Evolutionary conservation across 2,797 vertebrate species (phyloP).

Genomic region (Intellagama lesueurii): DNA sequence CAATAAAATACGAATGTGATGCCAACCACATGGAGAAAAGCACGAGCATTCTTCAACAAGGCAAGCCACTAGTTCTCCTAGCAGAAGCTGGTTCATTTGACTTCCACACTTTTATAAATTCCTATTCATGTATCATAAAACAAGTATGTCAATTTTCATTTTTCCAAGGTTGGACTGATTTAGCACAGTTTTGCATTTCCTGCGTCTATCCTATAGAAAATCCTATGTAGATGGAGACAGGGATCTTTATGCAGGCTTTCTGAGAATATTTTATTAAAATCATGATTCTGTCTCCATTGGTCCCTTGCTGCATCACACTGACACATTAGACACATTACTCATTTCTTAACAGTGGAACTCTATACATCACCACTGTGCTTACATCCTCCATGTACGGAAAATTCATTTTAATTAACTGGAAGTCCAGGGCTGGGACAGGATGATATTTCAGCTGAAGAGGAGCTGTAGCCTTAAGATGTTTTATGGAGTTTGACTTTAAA

Average conservation of each 20-base stretch:
- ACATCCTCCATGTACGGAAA: conserved; percentile 33
- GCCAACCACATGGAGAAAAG: too few species aligned
- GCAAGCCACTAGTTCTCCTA: background rate
- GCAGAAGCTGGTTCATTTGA: background rate
- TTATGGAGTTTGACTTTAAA: conserved; percentile 32
- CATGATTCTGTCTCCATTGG: background rate
- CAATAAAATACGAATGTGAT: background rate
- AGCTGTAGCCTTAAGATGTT: background rate
- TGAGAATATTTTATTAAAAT: conserved; percentile 15
- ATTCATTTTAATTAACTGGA: conserved; percentile 49
- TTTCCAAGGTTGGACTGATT: background rate
- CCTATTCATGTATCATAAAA: background rate
- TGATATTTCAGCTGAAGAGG: conserved; percentile 25
- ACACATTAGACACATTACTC: conserved; percentile 9
- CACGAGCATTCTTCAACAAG: background rate
- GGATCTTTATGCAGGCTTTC: conserved; percentile 22
- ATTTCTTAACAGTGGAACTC: conserved; percentile 18
- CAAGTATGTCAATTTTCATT: background rate
- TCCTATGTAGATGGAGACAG: background rate
- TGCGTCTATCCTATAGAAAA: background rate
- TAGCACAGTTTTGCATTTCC: background rate
- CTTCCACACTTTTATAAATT: background rate
- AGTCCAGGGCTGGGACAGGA: conserved; percentile 7
- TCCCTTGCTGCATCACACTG: conserved; percentile 12
- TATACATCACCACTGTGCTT: conserved; percentile 34